phyloP scores from a whole-genome alignment of 2,888 invertebrate species.

The Cantharis nigra region DNA sequence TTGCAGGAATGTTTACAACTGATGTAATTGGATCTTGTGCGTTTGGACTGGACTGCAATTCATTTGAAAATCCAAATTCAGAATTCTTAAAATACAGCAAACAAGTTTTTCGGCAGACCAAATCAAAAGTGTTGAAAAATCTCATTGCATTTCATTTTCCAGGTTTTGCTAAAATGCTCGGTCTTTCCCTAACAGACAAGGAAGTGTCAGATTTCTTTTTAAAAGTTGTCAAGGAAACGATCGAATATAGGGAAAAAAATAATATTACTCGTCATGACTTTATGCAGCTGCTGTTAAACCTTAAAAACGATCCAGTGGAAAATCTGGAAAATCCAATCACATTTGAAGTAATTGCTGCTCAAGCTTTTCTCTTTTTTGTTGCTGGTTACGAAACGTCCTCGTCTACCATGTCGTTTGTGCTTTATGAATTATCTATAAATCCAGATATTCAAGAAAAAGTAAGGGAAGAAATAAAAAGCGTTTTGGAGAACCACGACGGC shows the following conservation, averaged over 20 bases:
- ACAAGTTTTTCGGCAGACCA: not conserved
- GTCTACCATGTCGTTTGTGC: conserved; percentile 49
- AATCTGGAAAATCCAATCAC: not conserved
- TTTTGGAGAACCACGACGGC: conserved; percentile 26
- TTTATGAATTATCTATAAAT: conserved; percentile 57
- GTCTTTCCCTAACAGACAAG: not conserved
- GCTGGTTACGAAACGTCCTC: conserved; percentile 59
- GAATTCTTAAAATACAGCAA: conserved; percentile 26
- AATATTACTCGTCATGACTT: conserved; percentile 3
- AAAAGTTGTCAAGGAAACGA: not conserved
- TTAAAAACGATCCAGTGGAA: not conserved
- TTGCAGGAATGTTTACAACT: conserved; percentile 59
- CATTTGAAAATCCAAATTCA: conserved; percentile 56
- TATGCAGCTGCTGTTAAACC: not conserved
- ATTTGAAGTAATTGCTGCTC: not conserved
- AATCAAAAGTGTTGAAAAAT: not conserved
- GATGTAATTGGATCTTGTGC: conserved; percentile 64
- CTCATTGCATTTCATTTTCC: not conserved
- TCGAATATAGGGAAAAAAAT: not conserved
- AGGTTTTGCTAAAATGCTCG: not conserved
- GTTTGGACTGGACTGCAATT: conserved; percentile 58
- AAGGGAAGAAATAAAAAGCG: conserved; percentile 43
- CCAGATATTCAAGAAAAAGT: conserved; percentile 56
- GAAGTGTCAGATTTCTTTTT: not conserved
- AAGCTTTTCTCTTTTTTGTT: conserved; percentile 57